Percentiles rank a stretch among this genome's conserved stretches.
Conservation (phyloP, 2,888 invertebrate species). For the Polydrusus pterygomalis region DNA sequence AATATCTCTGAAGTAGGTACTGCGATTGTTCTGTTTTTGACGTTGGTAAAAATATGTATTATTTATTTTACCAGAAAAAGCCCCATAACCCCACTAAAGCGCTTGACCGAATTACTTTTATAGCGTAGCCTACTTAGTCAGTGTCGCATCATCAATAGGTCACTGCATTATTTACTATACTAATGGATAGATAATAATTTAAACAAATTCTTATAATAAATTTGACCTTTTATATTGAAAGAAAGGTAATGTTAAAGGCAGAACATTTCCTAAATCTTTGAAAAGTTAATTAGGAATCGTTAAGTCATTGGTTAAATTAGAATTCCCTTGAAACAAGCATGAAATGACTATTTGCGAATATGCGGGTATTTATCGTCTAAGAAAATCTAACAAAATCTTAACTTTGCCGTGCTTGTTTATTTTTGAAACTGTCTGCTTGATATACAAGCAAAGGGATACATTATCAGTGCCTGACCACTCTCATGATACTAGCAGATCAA, state of each 20-base stretch:
- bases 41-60: no score
- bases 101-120: no score
- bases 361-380: neutral
- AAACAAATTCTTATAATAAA: neutral
- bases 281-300: conserved; percentile 1
- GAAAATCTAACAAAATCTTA: no score
- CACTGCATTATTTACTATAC: neutral
- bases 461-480: no score
- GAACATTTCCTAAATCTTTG: neutral
- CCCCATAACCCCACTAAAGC: no score
- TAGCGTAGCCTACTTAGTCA: neutral
- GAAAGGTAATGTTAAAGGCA: neutral
- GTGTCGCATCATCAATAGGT: neutral
- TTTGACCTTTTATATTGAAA: neutral
- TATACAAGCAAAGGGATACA: no score
- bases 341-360: neutral
- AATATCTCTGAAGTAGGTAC: no score
- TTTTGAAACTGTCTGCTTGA: no score
- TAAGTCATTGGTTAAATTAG: conserved; percentile 2
- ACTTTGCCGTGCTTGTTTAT: no score
- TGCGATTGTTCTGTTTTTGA: no score
- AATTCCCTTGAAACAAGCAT: neutral
- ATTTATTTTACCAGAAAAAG: no score
- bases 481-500: no score
- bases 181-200: neutral